A percentile compares a stretch with the other conserved stretches of the same genome.
Conservation (phyloP, 2,888 invertebrate species). For the Oxycera nigricornis region DNA sequence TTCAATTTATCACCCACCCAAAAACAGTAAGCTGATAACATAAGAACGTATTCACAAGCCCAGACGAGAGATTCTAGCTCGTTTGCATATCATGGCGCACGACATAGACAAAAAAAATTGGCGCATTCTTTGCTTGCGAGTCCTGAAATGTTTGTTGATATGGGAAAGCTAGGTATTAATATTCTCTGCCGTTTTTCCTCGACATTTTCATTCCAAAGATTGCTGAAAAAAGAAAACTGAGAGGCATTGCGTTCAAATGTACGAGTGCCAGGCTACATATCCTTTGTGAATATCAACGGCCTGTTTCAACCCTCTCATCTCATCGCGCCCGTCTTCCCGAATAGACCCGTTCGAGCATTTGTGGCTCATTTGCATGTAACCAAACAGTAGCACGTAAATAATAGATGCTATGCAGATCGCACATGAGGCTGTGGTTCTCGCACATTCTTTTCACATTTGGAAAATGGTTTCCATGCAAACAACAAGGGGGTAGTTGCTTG, state of each 20-base stretch:
- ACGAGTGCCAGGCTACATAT: background rate
- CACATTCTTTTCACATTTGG: constrained; percentile 34
- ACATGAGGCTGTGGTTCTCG: constrained; percentile 35
- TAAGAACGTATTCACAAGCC: background rate
- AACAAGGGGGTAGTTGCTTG: background rate
- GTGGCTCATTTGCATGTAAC: constrained; percentile 29
- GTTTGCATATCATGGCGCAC: constrained; percentile 42
- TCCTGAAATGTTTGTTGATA: constrained; percentile 22
- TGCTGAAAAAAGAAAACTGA: background rate
- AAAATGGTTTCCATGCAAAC: constrained; percentile 28
- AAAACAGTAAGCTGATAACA: constrained; percentile 8
- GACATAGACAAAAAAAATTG: constrained; percentile 32
- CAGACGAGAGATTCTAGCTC: constrained; percentile 39
- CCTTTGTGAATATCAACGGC: constrained; percentile 20
- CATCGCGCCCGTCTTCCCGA: background rate
- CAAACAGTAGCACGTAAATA: constrained; percentile 16
- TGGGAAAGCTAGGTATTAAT: constrained; percentile 24
- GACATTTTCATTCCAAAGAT: background rate
- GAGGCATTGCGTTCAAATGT: background rate
- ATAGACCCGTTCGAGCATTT: background rate
- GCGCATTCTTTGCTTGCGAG: background rate
- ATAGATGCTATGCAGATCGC: constrained; percentile 33
- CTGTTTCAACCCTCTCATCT: constrained; percentile 1
- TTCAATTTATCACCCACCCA: constrained; percentile 45
- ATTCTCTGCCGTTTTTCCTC: constrained; percentile 16